Percentiles rank a stretch among this genome's conserved stretches.
Conservation (phyloP, 1,140 invertebrate genomes). For the Polyergus mexicanus region DNA sequence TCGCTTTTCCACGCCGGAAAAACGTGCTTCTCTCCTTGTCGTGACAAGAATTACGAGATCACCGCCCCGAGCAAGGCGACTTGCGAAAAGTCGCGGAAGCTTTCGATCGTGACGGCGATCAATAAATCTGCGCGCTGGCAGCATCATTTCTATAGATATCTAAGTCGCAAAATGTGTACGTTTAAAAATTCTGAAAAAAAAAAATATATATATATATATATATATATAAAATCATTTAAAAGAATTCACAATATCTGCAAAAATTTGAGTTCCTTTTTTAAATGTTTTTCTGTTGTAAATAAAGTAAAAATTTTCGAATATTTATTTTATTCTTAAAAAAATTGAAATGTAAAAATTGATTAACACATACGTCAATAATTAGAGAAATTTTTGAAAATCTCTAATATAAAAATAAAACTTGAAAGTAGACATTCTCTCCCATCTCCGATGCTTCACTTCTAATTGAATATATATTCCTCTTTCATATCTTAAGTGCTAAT, state of each 20-base stretch:
- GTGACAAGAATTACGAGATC: constrained; percentile 48
- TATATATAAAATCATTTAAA: not conserved
- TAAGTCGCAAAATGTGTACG: not conserved
- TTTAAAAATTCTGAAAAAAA: not conserved
- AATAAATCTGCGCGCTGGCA: constrained; percentile 17
- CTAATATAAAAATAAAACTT: not conserved
- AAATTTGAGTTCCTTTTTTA: not conserved
- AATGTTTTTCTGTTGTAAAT: not conserved
- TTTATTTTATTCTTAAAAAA: constrained; percentile 9
- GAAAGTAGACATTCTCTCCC: not conserved
- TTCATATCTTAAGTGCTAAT: not conserved
- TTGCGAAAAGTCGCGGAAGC: constrained; percentile 11
- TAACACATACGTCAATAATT: not conserved
- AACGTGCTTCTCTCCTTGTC: not conserved
- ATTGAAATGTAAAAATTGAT: not conserved
- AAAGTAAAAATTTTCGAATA: not conserved
- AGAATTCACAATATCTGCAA: not conserved
- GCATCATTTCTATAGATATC: not conserved
- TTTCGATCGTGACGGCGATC: constrained; percentile 14
- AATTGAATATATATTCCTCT: not conserved
- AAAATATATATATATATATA: not conserved
- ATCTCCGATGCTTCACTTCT: not conserved
- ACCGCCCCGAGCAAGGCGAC: constrained; percentile 5
- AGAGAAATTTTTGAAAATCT: not conserved
- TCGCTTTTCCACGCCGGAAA: constrained; percentile 29